These are phyloP conservation scores for Hydropotes inermis DNA, from an alignment of 2,113 vertebrate genomes.

Conservation along the genomic window DNA sequence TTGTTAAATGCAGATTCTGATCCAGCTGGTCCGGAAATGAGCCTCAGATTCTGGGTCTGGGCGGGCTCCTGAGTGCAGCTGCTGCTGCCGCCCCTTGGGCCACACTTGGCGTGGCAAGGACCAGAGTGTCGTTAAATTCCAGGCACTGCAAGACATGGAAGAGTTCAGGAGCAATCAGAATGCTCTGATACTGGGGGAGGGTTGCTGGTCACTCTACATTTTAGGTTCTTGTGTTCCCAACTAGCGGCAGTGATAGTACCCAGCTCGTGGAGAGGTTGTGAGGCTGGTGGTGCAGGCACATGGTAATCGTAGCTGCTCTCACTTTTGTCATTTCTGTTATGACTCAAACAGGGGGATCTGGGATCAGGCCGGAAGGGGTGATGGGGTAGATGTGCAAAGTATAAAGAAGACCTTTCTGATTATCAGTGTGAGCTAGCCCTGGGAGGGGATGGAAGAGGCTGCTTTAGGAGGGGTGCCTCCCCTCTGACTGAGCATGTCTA, in stretches of 20 bases:
- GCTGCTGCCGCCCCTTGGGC: background rate
- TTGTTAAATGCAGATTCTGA: background rate
- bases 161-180: background rate
- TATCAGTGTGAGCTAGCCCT: background rate
- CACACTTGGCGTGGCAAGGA: background rate
- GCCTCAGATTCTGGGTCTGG: background rate
- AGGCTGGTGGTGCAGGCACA: background rate
- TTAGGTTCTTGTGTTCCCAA: background rate
- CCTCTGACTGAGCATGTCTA: background rate
- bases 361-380: background rate
- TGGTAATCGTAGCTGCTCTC: background rate
- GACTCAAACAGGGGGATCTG: background rate
- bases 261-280: accelerated
- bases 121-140: background rate
- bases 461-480: background rate
- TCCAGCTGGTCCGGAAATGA: background rate
- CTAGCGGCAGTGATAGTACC: background rate
- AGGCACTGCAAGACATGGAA: background rate
- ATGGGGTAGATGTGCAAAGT: background rate
- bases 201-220: background rate
- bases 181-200: background rate
- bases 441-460: background rate
- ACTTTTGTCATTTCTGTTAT: background rate
- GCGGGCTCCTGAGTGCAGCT: background rate
- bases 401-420: background rate